Base-by-base conservation (phyloP, 2,113 vertebrate species). In the Mormoops blainvillei region DNA sequence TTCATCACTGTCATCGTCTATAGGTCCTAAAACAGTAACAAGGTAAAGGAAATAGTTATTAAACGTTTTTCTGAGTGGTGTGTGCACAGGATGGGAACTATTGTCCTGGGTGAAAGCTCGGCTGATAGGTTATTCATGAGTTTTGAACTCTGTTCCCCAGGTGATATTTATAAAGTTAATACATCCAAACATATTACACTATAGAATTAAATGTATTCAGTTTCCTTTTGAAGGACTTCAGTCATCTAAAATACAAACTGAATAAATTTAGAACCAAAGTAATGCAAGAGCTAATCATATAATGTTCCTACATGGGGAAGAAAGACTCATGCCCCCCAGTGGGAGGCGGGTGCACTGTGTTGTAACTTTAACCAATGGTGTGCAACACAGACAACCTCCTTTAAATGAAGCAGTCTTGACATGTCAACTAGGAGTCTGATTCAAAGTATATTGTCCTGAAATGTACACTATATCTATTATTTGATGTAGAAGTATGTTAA, bases 191-290 rank as follows among this genome's bases (percentile, higher is more conserved):
- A 68, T 10, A 1, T 85, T 73, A 68, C 3, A n/a, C 58, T n/a
- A 48, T 9, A 45, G 9, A 76, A 63, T 70, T 61, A 87, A 81
- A 91, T 31, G 18, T 33, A 81, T 9, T 54, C 58, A 14, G 16
- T 45, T 78, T 91, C 41, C 82, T 84, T 90, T 80, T 73, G 93
- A 93, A 96, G 76, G 28, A 93, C n/a, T 93, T 87, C 24, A 65
- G 20, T 54, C 50, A 12, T 18, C 43, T 70, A 36, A 67, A 87
- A 92, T 77, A 70, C 14, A 83, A 91, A 83, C 1, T 48, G 63
- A 74, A 45, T 76, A 83, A 43, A 76, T 76, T 83, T 22, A 83
- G 28, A 91, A 80, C 18, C n/a, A 43, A 50, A 94, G 48, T 84
- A 95, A 80, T 58, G 5, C 12, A 84, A 81, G 41, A 83, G 45